A percentile compares a stretch with the other conserved stretches of the same genome.
phyloP scores from a whole-genome alignment of 64 coral and sea anemone species.

The Dendrophyllia cribrosa region DNA sequence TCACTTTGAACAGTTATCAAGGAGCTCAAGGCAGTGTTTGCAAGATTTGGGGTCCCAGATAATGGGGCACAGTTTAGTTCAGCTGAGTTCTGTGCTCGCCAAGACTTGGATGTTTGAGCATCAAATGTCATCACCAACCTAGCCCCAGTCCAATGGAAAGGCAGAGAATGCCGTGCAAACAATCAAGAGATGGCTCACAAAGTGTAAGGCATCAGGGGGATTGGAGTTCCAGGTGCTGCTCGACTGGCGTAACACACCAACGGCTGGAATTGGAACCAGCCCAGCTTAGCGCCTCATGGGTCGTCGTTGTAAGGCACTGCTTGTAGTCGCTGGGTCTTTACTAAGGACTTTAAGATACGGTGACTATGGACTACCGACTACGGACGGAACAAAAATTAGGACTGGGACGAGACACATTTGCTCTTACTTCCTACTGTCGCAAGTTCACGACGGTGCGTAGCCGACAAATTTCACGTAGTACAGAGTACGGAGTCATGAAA shows the following conservation, averaged over 20 bases:
- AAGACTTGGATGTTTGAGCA: conserved; percentile 38
- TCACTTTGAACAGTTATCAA: conserved; percentile 16
- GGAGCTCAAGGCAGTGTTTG: conserved; percentile 18
- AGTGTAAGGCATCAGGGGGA: not conserved
- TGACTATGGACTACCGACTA: too few relatives aligned
- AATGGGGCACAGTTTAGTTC: conserved; percentile 34
- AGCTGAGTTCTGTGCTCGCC: conserved; percentile 11
- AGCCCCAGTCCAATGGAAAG: conserved; percentile 7
- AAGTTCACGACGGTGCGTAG: too few relatives aligned
- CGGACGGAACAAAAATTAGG: too few relatives aligned
- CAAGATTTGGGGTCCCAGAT: conserved; percentile 23
- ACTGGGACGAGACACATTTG: too few relatives aligned
- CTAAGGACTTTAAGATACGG: too few relatives aligned
- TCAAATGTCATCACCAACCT: not conserved
- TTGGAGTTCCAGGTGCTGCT: not conserved
- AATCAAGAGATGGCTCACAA: not conserved
- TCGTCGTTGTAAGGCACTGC: not conserved
- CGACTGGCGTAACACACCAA: not conserved
- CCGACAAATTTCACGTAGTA: too few relatives aligned
- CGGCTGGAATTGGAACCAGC: not conserved
- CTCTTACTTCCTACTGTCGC: too few relatives aligned
- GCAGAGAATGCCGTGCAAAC: not conserved
- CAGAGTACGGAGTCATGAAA: too few relatives aligned
- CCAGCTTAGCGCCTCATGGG: not conserved
- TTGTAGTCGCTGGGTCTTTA: not conserved